These are phyloP conservation scores for Gymnogyps californianus DNA, from an alignment of 2,113 vertebrate species.

Conservation along the genomic window DNA sequence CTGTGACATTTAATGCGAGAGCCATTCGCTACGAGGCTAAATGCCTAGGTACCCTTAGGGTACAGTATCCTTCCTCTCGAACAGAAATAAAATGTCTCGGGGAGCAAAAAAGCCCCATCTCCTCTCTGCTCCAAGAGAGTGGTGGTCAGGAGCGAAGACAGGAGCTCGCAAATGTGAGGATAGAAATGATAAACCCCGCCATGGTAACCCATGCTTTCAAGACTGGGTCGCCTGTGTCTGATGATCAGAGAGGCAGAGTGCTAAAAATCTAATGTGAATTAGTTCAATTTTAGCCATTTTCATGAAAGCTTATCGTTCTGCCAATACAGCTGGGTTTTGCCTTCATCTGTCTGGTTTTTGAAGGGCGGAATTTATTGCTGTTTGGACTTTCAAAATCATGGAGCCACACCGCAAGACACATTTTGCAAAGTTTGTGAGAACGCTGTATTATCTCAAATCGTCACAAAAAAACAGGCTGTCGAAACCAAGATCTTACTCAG, in stretches of 20 bases:
- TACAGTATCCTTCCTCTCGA: not conserved
- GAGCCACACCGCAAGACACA: not conserved
- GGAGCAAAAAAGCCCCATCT: not conserved
- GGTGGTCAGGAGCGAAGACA: rapidly evolving
- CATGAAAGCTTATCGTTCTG: rapidly evolving
- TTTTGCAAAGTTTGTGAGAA: not conserved
- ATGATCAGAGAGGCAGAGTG: not conserved
- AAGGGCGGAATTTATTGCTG: not conserved
- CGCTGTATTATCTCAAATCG: not conserved
- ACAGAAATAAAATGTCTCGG: not conserved
- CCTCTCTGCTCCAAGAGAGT: not conserved
- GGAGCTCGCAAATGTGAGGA: not conserved
- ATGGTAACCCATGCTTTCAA: rapidly evolving
- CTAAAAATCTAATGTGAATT: not conserved
- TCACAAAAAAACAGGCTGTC: not conserved
- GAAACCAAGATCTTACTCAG: not conserved
- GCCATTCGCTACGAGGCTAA: rapidly evolving
- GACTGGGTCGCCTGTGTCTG: rapidly evolving
- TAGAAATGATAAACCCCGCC: rapidly evolving
- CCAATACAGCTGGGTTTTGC: not conserved
- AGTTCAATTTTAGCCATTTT: not conserved
- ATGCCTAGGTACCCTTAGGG: no score
- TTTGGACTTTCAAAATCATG: rapidly evolving
- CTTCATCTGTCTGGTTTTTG: not conserved
- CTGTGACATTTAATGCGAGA: rapidly evolving